Evolutionary conservation across 2,797 vertebrate genomes (phyloP).

Genomic region (Cetoscarus ocellatus): DNA sequence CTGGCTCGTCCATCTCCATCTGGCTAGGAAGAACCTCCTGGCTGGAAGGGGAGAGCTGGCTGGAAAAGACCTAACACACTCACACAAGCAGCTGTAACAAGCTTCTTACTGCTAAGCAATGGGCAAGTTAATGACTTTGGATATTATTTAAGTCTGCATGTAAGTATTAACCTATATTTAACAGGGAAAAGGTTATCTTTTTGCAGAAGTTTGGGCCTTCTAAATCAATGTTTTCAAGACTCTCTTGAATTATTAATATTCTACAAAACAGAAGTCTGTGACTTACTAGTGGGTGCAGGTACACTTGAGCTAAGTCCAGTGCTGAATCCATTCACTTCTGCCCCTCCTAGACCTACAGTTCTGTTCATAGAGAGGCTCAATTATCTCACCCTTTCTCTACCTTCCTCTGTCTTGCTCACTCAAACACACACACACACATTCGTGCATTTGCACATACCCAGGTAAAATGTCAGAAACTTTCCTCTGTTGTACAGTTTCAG

Average conservation of each 20-base stretch:
- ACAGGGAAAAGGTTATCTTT: background rate
- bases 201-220: constrained; percentile 7
- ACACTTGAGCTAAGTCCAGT: constrained; percentile 49
- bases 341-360: constrained; percentile 46
- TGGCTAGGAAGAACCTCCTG: constrained; percentile 50
- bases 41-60: constrained; percentile 34
- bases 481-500: constrained; percentile 46
- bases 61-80: constrained; percentile 24
- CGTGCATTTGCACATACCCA: background rate
- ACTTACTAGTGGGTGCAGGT: constrained; percentile 60
- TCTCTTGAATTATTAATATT: constrained; percentile 45
- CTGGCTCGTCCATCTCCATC: constrained; percentile 54
- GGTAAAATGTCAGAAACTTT: constrained; percentile 61
- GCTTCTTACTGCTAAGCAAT: background rate
- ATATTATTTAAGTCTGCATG: constrained; percentile 9
- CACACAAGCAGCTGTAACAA: constrained; percentile 8
- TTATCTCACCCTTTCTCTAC: constrained; percentile 39
- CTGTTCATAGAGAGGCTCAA: constrained; percentile 49
- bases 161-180: background rate
- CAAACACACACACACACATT: background rate
- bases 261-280: constrained; percentile 44
- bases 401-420: background rate
- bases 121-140: background rate
- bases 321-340: constrained; percentile 51
- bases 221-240: constrained; percentile 19